phyloP scores from a whole-genome alignment of 2,113 vertebrate species.

The Mungos mungo region DNA sequence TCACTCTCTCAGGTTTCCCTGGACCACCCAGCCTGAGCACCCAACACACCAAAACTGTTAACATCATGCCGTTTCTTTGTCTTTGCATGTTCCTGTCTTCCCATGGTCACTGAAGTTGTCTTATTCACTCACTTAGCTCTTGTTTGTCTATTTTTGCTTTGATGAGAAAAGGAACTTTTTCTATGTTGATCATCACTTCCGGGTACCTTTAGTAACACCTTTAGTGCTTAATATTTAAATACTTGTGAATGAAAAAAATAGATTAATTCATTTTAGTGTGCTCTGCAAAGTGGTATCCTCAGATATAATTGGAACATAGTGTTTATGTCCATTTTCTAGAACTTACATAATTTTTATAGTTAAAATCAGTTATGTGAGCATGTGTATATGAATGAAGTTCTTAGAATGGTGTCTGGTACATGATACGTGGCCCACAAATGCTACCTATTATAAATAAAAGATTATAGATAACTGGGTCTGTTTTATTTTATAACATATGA shows the following conservation, averaged over 20 bases:
- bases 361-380: background rate
- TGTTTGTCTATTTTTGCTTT: background rate
- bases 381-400: background rate
- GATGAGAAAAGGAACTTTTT: background rate
- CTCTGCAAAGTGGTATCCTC: background rate
- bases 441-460: background rate
- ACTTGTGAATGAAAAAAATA: conserved; percentile 6
- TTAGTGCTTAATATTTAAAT: background rate
- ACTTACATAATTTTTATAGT: background rate
- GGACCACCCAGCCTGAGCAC: background rate
- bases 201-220: background rate
- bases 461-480: background rate
- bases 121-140: background rate
- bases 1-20: background rate
- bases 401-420: background rate
- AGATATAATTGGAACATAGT: background rate
- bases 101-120: background rate
- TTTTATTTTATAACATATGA: conserved; percentile 21
- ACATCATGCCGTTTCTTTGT: background rate
- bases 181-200: background rate
- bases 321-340: background rate
- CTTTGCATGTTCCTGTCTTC: background rate
- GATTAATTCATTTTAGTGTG: conserved; percentile 28
- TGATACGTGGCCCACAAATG: background rate
- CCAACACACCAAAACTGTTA: background rate